Conservation (phyloP, 1,140 invertebrate species). For the Lasaia peninsularis region DNA sequence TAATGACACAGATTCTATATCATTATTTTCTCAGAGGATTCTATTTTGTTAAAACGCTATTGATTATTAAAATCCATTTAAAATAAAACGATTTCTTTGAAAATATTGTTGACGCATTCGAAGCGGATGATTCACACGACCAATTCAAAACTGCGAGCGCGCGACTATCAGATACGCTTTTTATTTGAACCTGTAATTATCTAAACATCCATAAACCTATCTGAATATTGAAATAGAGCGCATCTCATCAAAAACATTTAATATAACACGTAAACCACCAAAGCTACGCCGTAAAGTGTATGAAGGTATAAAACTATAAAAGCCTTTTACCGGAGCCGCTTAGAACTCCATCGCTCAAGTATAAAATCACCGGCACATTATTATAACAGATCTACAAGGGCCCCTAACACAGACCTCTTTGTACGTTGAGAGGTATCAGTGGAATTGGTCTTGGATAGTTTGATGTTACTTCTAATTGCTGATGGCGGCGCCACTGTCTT, state of each 20-base stretch:
- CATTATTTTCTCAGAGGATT: no score
- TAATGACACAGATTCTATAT: no score
- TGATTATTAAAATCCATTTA: no score
- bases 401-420: constrained; percentile 24
- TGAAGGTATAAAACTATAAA: constrained; percentile 55
- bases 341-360: constrained; percentile 47
- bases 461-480: constrained; percentile 44
- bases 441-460: constrained; percentile 37
- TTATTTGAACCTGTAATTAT: constrained; percentile 8
- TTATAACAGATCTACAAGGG: constrained; percentile 33
- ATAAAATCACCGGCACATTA: constrained; percentile 51
- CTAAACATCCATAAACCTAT: constrained; percentile 15
- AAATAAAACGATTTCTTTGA: neutral
- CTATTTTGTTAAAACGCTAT: no score
- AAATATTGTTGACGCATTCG: neutral
- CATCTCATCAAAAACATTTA: constrained; percentile 21
- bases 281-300: constrained; percentile 32
- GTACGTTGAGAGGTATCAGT: constrained; percentile 28
- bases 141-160: neutral
- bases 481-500: constrained; percentile 39
- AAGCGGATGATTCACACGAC: neutral
- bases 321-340: constrained; percentile 44
- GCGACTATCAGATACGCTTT: neutral
- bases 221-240: constrained; percentile 17
- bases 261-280: constrained; percentile 15